These are phyloP conservation scores for Schizotus pectinicornis DNA, from an alignment of 2,888 invertebrate species.

Conservation along the genomic window DNA sequence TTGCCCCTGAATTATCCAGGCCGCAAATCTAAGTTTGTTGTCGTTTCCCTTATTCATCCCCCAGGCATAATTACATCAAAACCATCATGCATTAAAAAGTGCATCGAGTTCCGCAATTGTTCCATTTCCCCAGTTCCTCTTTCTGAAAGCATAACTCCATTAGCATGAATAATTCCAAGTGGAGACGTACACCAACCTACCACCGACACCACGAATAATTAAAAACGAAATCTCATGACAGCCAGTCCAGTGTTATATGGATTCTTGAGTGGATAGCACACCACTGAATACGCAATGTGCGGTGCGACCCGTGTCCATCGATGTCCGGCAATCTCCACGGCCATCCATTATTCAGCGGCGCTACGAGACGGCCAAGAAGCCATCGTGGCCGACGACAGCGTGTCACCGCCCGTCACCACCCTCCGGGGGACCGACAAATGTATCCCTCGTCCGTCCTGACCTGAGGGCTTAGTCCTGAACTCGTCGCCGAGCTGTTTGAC, in stretches of 20 bases:
- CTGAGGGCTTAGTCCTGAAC: slow-evolving; percentile 45
- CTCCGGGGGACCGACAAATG: slow-evolving; percentile 51
- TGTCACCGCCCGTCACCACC: slow-evolving; percentile 45
- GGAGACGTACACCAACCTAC: background rate
- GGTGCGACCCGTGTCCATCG: slow-evolving; percentile 55
- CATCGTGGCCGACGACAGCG: slow-evolving; percentile 52
- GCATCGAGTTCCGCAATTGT: slow-evolving; percentile 5
- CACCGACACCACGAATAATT: slow-evolving; percentile 13
- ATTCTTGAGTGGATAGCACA: slow-evolving; percentile 27
- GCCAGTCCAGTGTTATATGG: slow-evolving; percentile 17
- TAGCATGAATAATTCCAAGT: slow-evolving; percentile 25
- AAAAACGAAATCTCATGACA: slow-evolving; percentile 9
- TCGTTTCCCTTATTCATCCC: slow-evolving; percentile 10
- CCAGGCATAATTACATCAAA: background rate
- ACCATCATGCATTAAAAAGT: slow-evolving; percentile 9
- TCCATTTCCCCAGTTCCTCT: slow-evolving; percentile 16
- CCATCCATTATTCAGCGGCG: slow-evolving; percentile 57
- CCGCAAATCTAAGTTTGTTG: slow-evolving; percentile 7
- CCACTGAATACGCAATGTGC: slow-evolving; percentile 50
- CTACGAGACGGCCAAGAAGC: slow-evolving; percentile 55
- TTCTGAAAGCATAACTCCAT: slow-evolving; percentile 18
- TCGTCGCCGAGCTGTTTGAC: slow-evolving; percentile 31
- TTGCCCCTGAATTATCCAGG: slow-evolving; percentile 7
- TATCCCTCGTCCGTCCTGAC: slow-evolving; percentile 54
- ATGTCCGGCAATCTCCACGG: slow-evolving; percentile 52